Percentiles rank a stretch among this genome's conserved stretches.
Conservation (phyloP, 2,113 vertebrate genomes). For the Rhinichthys klamathensis region DNA sequence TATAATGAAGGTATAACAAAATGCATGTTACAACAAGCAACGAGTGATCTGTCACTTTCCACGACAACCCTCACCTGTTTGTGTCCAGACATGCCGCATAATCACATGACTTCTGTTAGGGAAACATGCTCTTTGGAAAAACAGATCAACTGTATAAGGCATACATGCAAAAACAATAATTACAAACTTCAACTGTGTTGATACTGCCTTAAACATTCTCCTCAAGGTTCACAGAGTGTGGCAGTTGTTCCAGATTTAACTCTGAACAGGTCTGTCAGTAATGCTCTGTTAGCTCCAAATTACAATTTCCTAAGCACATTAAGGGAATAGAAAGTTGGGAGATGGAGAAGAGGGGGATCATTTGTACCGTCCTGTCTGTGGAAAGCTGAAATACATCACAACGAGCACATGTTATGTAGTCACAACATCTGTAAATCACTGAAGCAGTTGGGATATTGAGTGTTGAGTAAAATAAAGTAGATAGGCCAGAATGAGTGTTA, state of each 20-base stretch:
- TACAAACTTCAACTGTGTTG: background rate
- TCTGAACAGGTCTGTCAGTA: conserved; percentile 4
- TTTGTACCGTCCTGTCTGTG: conserved; percentile 28
- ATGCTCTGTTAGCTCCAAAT: conserved; percentile 7
- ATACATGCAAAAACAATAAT: conserved; percentile 10
- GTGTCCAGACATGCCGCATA: conserved; percentile 1
- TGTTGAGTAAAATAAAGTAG: conserved; percentile 34
- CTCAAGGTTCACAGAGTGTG: conserved; percentile 3
- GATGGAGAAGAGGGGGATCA: background rate
- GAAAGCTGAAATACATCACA: conserved; percentile 46
- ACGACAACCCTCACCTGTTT: background rate
- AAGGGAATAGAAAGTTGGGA: conserved; percentile 57
- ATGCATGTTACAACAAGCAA: background rate
- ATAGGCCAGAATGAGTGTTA: background rate
- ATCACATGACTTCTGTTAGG: conserved; percentile 6
- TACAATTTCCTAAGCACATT: conserved; percentile 53
- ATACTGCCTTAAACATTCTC: conserved; percentile 9
- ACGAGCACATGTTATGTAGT: conserved; percentile 44
- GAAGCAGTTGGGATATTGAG: background rate
- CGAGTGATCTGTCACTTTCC: conserved; percentile 3
- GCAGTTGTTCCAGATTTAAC: background rate
- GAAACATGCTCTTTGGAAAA: conserved; percentile 12
- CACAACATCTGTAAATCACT: conserved; percentile 34
- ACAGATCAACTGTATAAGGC: background rate
- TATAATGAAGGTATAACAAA: background rate